These are phyloP conservation scores for Sepioteuthis lessoniana DNA, from an alignment of 2,888 invertebrate genomes.

Conservation along the genomic window DNA sequence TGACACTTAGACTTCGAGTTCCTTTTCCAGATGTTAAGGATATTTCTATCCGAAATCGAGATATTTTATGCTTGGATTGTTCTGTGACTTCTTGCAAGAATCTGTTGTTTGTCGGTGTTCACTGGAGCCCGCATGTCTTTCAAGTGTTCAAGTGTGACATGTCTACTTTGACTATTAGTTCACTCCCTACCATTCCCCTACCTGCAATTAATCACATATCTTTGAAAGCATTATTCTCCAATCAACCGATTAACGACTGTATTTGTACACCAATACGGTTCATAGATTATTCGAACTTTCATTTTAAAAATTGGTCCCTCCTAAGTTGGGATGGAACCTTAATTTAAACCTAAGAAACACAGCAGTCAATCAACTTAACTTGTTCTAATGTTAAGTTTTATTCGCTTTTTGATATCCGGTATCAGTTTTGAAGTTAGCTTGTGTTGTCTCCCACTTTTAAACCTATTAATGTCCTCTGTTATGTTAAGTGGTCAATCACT, in stretches of 20 bases:
- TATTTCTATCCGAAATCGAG: neutral
- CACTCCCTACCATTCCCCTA: neutral
- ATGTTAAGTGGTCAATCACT: too few relatives aligned
- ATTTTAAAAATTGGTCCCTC: constrained; percentile 14
- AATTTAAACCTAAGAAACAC: neutral
- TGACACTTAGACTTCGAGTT: too few relatives aligned
- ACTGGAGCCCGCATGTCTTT: too few relatives aligned
- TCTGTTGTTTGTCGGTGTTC: too few relatives aligned
- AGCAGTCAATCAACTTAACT: too few relatives aligned
- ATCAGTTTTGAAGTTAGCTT: too few relatives aligned
- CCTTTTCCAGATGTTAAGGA: too few relatives aligned
- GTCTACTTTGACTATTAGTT: neutral
- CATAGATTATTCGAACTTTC: neutral
- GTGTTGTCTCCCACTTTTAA: too few relatives aligned
- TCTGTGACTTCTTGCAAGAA: neutral
- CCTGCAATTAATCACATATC: neutral
- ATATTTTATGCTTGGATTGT: neutral
- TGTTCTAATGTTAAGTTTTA: too few relatives aligned
- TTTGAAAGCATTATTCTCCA: neutral
- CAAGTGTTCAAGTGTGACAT: neutral
- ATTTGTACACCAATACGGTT: too few relatives aligned
- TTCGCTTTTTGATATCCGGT: too few relatives aligned
- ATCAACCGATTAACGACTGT: neutral
- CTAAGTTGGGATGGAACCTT: neutral
- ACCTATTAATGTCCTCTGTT: too few relatives aligned